Evolutionary conservation across 2,113 vertebrate species (phyloP), one percentile per base, ranked within the genome.

Genomic region (Phylloscopus trochiloides): DNA sequence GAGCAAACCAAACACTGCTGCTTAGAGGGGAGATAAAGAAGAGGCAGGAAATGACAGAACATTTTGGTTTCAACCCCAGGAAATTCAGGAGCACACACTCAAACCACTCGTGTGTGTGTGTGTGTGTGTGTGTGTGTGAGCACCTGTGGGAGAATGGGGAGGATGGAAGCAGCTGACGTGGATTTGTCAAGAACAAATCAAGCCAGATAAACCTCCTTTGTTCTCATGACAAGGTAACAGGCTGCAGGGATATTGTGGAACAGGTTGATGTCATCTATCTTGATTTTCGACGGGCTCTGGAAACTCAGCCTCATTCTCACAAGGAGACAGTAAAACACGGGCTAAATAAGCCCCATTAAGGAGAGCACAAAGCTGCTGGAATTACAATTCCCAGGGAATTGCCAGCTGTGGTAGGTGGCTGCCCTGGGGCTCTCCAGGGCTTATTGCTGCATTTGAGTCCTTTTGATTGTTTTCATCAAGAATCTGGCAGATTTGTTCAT

Each of bases 331-430:
- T 80, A 52, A 75, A 78, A 85, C n/a, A 14, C 1, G 70, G 70
- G n/a, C 76, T 76, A n/a, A 88, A 75, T 18, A 15, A 92, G 67
- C 45, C 34, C 26, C 47, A 6, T 32, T 8, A 67, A 82, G 83
- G 62, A 57, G 79, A 79, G 72, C 72, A 57, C 79, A 61, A 79
- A 86, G 55, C 75, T 32, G 50, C 36, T 21, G 8, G 86, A 57
- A 76, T 50, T 86, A 17, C 59, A 29, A 63, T 42, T 91, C 84
- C 72, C 76, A 91, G 79, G 83, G 83, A 76, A 34, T 3, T 95
- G 80, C 76, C 84, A 68, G 84, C 87, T 91, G 84, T 67, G 87
- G 90, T 86, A 81, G 93, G 93, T 95, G 94, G 75, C 93, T 95
- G 86, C 93, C 93, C 86, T 25, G 78, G 54, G 90, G 87, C 90